Evolutionary conservation across 2,888 invertebrate genomes (phyloP).

Genomic region (Fissipunctia ypsillon): DNA sequence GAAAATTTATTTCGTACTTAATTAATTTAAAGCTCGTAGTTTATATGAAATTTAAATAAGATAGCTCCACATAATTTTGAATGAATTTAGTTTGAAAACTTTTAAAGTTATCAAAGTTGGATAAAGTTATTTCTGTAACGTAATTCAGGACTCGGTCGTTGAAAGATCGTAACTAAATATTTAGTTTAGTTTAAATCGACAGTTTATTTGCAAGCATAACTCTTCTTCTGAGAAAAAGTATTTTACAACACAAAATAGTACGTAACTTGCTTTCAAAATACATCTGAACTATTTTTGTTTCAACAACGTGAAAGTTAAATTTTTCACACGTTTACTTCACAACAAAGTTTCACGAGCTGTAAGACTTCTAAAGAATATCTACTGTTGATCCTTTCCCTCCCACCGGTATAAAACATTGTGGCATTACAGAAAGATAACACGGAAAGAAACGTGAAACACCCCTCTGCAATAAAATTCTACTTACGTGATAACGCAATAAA

Average conservation of each 20-base stretch:
- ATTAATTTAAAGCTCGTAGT: conserved; percentile 34
- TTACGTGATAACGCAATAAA: conserved; percentile 64
- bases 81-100: conserved; percentile 50
- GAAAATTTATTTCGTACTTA: conserved; percentile 32
- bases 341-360: conserved; percentile 30
- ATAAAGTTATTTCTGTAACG: conserved; percentile 48
- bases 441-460: conserved; percentile 28
- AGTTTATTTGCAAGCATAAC: conserved; percentile 18
- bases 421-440: conserved; percentile 48
- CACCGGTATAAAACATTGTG: conserved; percentile 24
- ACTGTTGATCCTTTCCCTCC: conserved; percentile 20
- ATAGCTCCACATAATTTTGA: conserved; percentile 37
- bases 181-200: conserved; percentile 14
- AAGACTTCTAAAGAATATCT: conserved; percentile 30
- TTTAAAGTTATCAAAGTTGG: conserved; percentile 48
- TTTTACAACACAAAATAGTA: neutral
- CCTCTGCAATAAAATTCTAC: conserved; percentile 55
- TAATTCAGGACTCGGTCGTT: conserved; percentile 27
- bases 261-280: neutral
- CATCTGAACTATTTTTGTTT: neutral
- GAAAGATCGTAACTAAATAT: conserved; percentile 36
- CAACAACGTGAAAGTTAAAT: conserved; percentile 4
- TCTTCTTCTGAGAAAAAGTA: neutral
- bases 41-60: conserved; percentile 26
- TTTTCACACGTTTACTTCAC: conserved; percentile 7